These are phyloP conservation scores for Euura saliciscinereae DNA, from an alignment of 1,140 invertebrate species.

Conservation along the genomic window DNA sequence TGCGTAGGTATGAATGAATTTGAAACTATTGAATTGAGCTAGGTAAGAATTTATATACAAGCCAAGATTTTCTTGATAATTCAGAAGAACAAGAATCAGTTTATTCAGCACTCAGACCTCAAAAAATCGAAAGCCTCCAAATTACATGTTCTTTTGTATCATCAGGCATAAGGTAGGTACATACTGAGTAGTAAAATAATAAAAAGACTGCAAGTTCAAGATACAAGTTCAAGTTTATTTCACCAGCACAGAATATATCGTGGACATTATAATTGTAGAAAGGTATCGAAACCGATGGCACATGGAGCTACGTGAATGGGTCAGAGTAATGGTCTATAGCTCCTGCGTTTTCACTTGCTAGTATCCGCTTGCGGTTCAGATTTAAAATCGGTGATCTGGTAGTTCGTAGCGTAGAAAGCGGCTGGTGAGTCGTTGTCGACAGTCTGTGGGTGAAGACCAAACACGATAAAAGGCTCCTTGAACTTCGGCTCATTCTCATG, in stretches of 20 bases:
- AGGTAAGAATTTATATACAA: no score
- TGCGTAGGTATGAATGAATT: no score
- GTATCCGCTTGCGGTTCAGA: not conserved
- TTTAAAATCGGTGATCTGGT: not conserved
- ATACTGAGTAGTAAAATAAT: no score
- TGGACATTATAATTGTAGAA: not conserved
- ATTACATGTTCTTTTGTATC: no score
- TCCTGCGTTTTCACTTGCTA: not conserved
- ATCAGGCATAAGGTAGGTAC: no score
- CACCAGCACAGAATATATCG: not conserved
- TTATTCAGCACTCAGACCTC: no score
- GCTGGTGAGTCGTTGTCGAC: not conserved
- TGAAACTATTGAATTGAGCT: no score
- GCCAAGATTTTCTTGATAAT: no score
- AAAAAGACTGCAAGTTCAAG: no score
- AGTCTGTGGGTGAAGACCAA: not conserved
- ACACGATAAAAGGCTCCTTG: conserved; percentile 1
- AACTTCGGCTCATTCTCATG: not conserved
- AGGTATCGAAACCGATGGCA: conserved; percentile 1
- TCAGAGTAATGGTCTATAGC: not conserved
- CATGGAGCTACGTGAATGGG: not conserved
- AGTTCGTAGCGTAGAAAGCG: conserved; percentile 1
- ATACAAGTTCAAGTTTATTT: no score
- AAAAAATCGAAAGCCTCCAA: no score
- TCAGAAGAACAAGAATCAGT: no score